These are phyloP conservation scores for Phylloscopus collybita DNA, from an alignment of 2,797 vertebrate species.

Conservation along the genomic window DNA sequence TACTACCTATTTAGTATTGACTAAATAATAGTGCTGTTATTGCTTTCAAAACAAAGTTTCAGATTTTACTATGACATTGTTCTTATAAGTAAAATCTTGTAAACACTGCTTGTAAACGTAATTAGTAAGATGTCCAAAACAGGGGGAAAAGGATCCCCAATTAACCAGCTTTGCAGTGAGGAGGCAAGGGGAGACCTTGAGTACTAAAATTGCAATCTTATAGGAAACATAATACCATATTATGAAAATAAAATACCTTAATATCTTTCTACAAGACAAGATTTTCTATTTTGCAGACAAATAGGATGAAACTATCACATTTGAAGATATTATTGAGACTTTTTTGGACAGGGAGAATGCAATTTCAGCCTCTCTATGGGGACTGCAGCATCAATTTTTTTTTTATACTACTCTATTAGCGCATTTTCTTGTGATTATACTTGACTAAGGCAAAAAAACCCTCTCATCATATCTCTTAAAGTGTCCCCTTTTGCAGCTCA, in stretches of 20 bases:
- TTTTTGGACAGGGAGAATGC: background rate
- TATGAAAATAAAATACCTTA: background rate
- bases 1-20: background rate
- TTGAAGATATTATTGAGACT: background rate
- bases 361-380: background rate
- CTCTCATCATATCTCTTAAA: background rate
- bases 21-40: background rate
- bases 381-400: background rate
- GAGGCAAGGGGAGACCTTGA: background rate
- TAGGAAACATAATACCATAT: background rate
- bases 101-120: background rate
- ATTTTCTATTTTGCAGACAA: background rate
- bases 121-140: background rate
- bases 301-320: background rate
- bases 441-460: background rate
- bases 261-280: background rate
- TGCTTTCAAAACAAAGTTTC: background rate
- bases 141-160: background rate
- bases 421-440: background rate
- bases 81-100: background rate
- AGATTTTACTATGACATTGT: background rate
- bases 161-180: fast-evolving
- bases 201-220: background rate
- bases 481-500: background rate
- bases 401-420: background rate